phyloP scores from a whole-genome alignment of 2,888 invertebrate genomes.

The Incurvaria masculella region DNA sequence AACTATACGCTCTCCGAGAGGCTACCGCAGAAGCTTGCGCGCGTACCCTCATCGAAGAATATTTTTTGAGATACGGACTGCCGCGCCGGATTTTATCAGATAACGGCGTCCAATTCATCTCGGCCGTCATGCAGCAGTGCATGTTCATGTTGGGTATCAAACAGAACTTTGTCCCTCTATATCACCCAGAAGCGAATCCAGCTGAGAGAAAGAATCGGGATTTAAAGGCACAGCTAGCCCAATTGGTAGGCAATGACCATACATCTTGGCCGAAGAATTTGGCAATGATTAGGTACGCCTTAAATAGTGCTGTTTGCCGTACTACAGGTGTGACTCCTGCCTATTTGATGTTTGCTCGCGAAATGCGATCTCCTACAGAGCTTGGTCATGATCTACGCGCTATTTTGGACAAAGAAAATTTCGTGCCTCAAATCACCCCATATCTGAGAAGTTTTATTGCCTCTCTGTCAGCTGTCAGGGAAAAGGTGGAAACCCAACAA shows the following conservation, averaged over 20 bases:
- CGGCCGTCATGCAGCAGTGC: constrained; percentile 9
- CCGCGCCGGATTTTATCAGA: background rate
- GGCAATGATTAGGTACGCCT: constrained; percentile 19
- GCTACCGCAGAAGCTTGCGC: constrained; percentile 9
- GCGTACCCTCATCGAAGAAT: background rate
- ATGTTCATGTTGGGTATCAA: constrained; percentile 6
- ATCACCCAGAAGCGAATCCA: constrained; percentile 26
- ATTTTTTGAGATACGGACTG: background rate
- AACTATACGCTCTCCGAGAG: constrained; percentile 6
- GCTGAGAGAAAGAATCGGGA: constrained; percentile 24
- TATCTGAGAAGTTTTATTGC: constrained; percentile 4
- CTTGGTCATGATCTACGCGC: constrained; percentile 9
- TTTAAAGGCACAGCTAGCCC: constrained; percentile 20
- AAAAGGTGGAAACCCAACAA: constrained; percentile 14
- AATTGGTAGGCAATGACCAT: constrained; percentile 18
- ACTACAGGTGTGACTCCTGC: constrained; percentile 19
- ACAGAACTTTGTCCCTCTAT: constrained; percentile 19
- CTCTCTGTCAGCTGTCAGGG: constrained; percentile 12
- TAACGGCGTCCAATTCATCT: constrained; percentile 6
- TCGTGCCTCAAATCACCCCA: background rate
- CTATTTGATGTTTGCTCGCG: constrained; percentile 20
- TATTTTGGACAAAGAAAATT: background rate
- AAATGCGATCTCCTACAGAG: constrained; percentile 19
- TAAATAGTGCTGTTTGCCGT: constrained; percentile 16
- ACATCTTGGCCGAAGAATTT: constrained; percentile 17